These are phyloP conservation scores for Eupithecia insigniata DNA, from an alignment of 2,888 invertebrate species.

Conservation along the genomic window DNA sequence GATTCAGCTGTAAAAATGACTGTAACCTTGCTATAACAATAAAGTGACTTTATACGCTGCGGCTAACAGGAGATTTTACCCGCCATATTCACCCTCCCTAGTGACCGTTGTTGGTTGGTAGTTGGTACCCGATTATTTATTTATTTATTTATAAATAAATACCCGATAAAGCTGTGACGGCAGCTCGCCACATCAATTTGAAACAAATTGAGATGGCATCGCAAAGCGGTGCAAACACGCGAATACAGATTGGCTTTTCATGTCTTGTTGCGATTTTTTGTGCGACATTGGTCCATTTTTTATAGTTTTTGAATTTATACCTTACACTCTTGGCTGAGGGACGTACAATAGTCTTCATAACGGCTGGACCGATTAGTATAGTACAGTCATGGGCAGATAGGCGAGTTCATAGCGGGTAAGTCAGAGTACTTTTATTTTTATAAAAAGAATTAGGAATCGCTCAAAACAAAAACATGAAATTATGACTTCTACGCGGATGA, in stretches of 20 bases:
- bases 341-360: background rate
- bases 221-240: conserved; percentile 9
- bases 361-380: background rate
- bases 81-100: conserved; percentile 10
- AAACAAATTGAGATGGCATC: conserved; percentile 36
- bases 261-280: background rate
- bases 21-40: background rate
- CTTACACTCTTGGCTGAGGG: too few relatives aligned
- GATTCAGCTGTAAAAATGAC: background rate
- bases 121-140: background rate
- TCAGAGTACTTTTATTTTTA: too few relatives aligned
- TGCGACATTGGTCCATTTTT: background rate
- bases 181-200: conserved; percentile 37
- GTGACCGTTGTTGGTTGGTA: background rate
- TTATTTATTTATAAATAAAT: too few relatives aligned
- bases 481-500: background rate
- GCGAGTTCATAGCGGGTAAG: background rate
- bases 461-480: background rate
- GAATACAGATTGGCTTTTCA: background rate
- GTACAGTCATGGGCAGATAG: background rate
- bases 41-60: background rate
- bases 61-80: background rate
- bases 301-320: too few relatives aligned
- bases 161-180: conserved; percentile 31
- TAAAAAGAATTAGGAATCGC: too few relatives aligned